phyloP scores from a whole-genome alignment of 2,888 invertebrate genomes.

The Blera fallax region DNA sequence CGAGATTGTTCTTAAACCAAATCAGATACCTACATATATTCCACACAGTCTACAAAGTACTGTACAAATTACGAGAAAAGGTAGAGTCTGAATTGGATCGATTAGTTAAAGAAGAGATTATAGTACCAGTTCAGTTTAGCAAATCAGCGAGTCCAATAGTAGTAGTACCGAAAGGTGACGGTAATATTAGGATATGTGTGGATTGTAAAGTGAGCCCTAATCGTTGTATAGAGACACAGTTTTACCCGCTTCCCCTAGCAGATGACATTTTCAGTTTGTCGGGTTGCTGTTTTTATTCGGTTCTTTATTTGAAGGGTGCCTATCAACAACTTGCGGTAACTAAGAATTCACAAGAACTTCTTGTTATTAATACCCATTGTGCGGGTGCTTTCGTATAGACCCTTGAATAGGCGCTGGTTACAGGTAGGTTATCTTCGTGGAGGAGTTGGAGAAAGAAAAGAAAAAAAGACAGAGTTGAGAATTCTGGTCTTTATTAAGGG shows the following conservation, averaged over 20 bases:
- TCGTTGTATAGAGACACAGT: conserved; percentile 25
- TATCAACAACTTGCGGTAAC: background rate
- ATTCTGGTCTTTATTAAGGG: too few species aligned
- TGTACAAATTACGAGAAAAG: conserved; percentile 24
- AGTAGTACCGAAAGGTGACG: conserved; percentile 54
- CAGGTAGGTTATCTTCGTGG: too few species aligned
- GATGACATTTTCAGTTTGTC: conserved; percentile 8
- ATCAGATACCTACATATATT: conserved; percentile 36
- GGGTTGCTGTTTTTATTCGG: background rate
- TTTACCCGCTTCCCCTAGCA: conserved; percentile 17
- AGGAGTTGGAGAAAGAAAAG: too few species aligned
- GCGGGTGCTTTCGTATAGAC: too few species aligned
- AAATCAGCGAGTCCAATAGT: conserved; percentile 66
- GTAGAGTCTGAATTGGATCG: conserved; percentile 48
- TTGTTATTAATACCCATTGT: background rate
- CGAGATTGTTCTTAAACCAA: too few species aligned
- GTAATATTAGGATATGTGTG: conserved; percentile 24
- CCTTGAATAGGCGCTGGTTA: too few species aligned
- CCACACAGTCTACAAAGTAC: conserved; percentile 33
- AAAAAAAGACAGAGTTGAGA: too few species aligned
- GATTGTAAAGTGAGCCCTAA: conserved; percentile 67
- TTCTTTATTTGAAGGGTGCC: background rate
- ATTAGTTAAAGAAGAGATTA: conserved; percentile 43
- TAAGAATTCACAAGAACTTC: background rate
- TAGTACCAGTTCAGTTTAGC: conserved; percentile 41